phyloP scores from a whole-genome alignment of 1,140 invertebrate species.

The Danaus melanippus region DNA sequence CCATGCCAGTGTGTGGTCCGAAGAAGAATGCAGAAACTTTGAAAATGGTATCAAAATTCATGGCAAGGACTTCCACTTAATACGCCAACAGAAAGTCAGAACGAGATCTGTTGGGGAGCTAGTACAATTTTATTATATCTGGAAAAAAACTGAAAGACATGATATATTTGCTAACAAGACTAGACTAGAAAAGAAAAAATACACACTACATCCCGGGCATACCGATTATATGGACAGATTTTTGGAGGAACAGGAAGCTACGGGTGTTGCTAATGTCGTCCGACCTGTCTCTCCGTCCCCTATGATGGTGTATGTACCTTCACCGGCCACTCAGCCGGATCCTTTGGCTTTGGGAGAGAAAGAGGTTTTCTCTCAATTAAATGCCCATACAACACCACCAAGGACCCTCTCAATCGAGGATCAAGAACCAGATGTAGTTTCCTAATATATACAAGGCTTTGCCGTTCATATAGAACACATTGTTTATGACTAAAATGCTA shows the following conservation, averaged over 20 bases:
- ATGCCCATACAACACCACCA: conserved; percentile 47
- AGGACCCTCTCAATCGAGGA: conserved; percentile 53
- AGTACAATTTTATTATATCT: conserved; percentile 98
- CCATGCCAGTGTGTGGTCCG: conserved; percentile 94
- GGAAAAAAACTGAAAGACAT: conserved; percentile 98
- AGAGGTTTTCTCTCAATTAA: conserved; percentile 67
- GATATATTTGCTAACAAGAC: conserved; percentile 91
- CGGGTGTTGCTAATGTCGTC: conserved; percentile 40
- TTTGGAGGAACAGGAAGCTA: conserved; percentile 84
- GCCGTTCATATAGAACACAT: conserved; percentile 37
- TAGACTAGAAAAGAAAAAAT: conserved; percentile 89
- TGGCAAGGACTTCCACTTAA: conserved; percentile 97
- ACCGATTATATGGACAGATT: conserved; percentile 92
- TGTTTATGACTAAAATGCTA: conserved; percentile 22
- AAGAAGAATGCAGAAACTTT: conserved; percentile 97
- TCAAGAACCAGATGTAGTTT: conserved; percentile 48
- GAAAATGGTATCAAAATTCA: conserved; percentile 93
- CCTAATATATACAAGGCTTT: conserved; percentile 55
- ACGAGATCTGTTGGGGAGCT: conserved; percentile 97
- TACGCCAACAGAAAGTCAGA: conserved; percentile 94
- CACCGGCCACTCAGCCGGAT: conserved; percentile 59
- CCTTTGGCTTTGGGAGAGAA: conserved; percentile 65
- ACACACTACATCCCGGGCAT: conserved; percentile 86
- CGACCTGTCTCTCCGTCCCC: conserved; percentile 61
- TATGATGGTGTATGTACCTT: conserved; percentile 60